Evolutionary conservation across 2,888 invertebrate species (phyloP), one percentile per base, ranked within the genome.

Genomic region (Cheiracanthium punctorium): DNA sequence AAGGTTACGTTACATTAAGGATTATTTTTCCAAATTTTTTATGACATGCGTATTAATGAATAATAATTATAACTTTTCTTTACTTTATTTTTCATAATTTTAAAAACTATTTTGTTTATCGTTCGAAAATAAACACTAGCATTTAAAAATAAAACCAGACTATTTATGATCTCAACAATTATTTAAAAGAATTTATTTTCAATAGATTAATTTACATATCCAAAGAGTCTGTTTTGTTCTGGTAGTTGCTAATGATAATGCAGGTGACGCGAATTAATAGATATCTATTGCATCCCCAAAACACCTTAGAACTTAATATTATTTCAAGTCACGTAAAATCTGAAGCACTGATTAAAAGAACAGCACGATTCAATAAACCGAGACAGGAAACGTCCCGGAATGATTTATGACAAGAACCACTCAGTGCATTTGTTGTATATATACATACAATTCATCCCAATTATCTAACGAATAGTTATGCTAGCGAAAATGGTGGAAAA

Each of bases 301-400:
- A 24, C 20, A 24, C 20, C 10, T 10, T 2, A 2, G 10, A 48
- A 48, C 1, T 10, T 24, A 24, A 48, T 48, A n/a, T 24, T 58
- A 37, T 58, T 58, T 58, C 58, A 58, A 17, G 58, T 58, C 58
- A 58, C 58, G 58, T 58, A 58, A 24, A 1, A 58, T 24, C 12
- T 24, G 24, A 58, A 58, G 20, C 24, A 58, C 58, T 58, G 58
- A 58, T 58, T 58, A 58, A 58, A 58, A 58, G 58, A 58, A 58
- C 2, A 24, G 58, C 58, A 58, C 58, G 58, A 58, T 58, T 58
- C 58, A 58, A 58, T 58, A 58, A 58, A 58, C 24, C 20, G 58
- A 58, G 58, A 58, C 58, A 58, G 58, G 58, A 58, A 58, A 58
- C 58, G 58, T 58, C 4, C 58, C 58, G 58, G 58, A 58, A 58